phyloP scores from a whole-genome alignment of 2,113 vertebrate genomes.

The Neomonachus schauinslandi region DNA sequence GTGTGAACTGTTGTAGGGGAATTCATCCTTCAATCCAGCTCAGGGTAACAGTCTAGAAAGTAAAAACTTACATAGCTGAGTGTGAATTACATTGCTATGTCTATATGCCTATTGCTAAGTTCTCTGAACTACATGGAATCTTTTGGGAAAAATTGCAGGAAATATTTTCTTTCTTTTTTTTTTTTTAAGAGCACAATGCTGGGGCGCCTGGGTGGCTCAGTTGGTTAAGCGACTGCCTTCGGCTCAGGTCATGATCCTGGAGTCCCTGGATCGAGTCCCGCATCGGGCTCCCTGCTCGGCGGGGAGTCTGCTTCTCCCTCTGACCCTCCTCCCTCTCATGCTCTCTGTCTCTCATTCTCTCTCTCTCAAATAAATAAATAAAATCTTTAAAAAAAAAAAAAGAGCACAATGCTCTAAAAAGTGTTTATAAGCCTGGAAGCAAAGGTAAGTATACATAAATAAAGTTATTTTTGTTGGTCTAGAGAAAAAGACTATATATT shows the following conservation, averaged over 20 bases:
- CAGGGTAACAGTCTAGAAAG: background rate
- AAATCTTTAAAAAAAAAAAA: too few relatives aligned
- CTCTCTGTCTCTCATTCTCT: too few relatives aligned
- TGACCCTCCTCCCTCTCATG: too few relatives aligned
- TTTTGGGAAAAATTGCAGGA: conserved; percentile 39
- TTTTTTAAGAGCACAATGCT: conserved; percentile 28
- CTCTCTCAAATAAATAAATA: too few relatives aligned
- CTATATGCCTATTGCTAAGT: background rate
- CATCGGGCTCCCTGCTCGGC: too few relatives aligned
- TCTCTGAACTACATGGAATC: background rate
- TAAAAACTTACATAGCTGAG: background rate
- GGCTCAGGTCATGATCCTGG: too few relatives aligned
- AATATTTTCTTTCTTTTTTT: conserved; percentile 49
- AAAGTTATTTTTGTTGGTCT: conserved; percentile 25
- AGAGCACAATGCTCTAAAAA: background rate
- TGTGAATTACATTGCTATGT: background rate
- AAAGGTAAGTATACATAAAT: conserved; percentile 25
- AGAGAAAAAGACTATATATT: conserved; percentile 11
- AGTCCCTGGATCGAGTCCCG: too few relatives aligned
- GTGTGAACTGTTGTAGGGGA: background rate
- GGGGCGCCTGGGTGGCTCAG: too few relatives aligned
- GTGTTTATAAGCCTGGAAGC: background rate
- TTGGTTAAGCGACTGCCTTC: too few relatives aligned
- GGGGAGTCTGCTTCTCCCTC: too few relatives aligned
- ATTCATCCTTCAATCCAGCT: background rate